phyloP scores from a whole-genome alignment of 1,140 invertebrate species.

The Drosophila auraria region DNA sequence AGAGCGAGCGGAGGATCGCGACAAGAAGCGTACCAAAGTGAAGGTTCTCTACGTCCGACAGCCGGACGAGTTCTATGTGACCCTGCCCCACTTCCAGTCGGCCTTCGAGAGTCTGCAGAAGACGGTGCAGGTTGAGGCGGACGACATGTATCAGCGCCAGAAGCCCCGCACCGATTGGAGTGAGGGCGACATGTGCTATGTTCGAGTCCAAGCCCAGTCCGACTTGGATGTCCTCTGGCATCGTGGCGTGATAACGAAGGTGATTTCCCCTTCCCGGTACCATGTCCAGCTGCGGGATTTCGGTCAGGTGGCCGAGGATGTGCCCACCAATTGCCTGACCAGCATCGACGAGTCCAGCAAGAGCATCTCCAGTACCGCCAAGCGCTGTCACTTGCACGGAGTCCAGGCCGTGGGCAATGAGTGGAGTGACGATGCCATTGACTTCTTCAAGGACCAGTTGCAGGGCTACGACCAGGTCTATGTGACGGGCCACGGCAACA shows the following conservation, averaged over 20 bases:
- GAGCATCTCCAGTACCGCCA: conserved; percentile 22
- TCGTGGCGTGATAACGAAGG: conserved; percentile 33
- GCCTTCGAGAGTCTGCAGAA: conserved; percentile 19
- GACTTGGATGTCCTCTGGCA: conserved; percentile 50
- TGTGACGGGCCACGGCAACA: conserved; percentile 8
- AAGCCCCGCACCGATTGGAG: conserved; percentile 16
- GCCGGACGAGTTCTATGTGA: conserved; percentile 76
- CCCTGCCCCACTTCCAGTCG: conserved; percentile 38
- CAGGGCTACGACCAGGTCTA: conserved; percentile 24
- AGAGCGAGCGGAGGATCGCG: conserved; percentile 3
- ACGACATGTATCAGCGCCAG: background rate
- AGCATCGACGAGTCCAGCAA: conserved; percentile 17
- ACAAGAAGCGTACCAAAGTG: conserved; percentile 21
- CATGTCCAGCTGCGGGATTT: conserved; percentile 49
- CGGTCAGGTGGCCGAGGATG: conserved; percentile 33
- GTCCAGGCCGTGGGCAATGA: conserved; percentile 6
- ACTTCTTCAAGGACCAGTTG: conserved; percentile 47
- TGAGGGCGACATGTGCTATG: conserved; percentile 53
- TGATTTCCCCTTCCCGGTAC: conserved; percentile 1
- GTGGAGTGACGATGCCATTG: conserved; percentile 33
- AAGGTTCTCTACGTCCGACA: conserved; percentile 33
- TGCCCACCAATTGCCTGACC: conserved; percentile 4
- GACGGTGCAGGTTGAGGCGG: conserved; percentile 34
- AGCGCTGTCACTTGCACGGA: conserved; percentile 44
- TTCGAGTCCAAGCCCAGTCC: conserved; percentile 13